A percentile compares a stretch with the other conserved stretches of the same genome.
These are phyloP conservation scores for Chymomyza amoena DNA, from an alignment of 2,888 invertebrate genomes.

Conservation along the genomic window DNA sequence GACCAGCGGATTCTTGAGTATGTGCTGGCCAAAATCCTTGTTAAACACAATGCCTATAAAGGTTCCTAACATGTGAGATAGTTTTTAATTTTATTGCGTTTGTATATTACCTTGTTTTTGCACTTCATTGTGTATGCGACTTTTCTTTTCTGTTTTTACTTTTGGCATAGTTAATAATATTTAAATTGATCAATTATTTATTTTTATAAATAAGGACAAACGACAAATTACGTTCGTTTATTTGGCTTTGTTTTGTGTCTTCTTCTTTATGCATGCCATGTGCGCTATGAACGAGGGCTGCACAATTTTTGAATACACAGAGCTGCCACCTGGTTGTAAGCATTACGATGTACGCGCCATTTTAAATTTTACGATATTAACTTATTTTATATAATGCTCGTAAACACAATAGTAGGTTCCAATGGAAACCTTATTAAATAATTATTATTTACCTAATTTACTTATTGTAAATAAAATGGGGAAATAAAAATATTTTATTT, in stretches of 20 bases:
- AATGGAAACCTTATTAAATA: no score
- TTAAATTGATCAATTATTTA: not conserved
- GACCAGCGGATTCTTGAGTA: slow-evolving; percentile 95
- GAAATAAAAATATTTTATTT: no score
- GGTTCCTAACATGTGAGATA: not conserved
- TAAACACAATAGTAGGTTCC: no score
- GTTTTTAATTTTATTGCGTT: not conserved
- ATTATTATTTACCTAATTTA: no score
- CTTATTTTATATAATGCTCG: no score
- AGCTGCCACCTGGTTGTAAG: slow-evolving; percentile 27
- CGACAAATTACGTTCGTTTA: not conserved
- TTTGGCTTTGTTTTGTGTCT: slow-evolving; percentile 45
- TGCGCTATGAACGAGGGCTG: slow-evolving; percentile 36
- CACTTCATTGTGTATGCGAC: slow-evolving; percentile 87
- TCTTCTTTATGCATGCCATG: slow-evolving; percentile 35
- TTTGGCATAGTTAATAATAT: slow-evolving; percentile 86
- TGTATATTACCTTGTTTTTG: slow-evolving; percentile 87
- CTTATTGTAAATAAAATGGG: no score
- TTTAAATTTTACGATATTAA: not conserved
- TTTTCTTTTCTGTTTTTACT: slow-evolving; percentile 87
- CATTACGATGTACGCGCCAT: not conserved
- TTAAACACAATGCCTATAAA: slow-evolving; percentile 93
- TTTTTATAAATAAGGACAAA: not conserved
- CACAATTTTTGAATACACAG: not conserved
- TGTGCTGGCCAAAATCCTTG: slow-evolving; percentile 97